A percentile compares a stretch with the other conserved stretches of the same genome.
These are phyloP conservation scores for Enoplolaimus lenunculus DNA, from an alignment of 2,888 invertebrate genomes.

Conservation along the genomic window DNA sequence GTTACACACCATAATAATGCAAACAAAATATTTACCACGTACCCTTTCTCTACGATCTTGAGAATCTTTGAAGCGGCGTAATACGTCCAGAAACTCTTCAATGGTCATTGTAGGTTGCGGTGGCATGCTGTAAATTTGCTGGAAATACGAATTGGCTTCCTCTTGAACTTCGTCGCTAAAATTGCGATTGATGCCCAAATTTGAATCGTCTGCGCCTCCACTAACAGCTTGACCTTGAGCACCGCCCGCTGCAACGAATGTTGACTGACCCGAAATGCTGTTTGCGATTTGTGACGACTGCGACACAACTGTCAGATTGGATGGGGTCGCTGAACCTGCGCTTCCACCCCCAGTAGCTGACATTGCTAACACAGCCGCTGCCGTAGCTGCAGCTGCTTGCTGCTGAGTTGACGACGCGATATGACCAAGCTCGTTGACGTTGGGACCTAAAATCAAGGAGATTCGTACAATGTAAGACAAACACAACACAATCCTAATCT, in stretches of 20 bases:
- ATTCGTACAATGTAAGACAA: no score
- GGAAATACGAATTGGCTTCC: constrained; percentile 95
- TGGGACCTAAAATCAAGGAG: no score
- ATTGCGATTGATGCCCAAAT: constrained; percentile 57
- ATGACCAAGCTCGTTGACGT: no score
- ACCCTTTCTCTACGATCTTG: constrained; percentile 64
- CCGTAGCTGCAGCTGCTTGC: no score
- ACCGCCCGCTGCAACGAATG: no score
- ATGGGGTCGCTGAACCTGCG: not conserved
- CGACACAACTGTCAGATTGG: constrained; percentile 20
- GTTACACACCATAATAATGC: no score
- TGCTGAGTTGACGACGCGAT: no score
- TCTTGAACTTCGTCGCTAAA: constrained; percentile 93
- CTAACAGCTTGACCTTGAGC: constrained; percentile 23
- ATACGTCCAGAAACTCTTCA: constrained; percentile 84
- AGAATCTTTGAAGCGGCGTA: constrained; percentile 87
- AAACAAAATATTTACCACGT: no score
- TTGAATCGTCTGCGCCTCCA: constrained; percentile 44
- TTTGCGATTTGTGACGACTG: no score
- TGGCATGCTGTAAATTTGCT: constrained; percentile 83
- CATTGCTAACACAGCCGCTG: no score
- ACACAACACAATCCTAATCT: no score
- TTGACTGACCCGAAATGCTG: no score
- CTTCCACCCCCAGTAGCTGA: not conserved
- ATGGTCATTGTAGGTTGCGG: constrained; percentile 64